Base-by-base conservation (phyloP, 1,140 invertebrate genomes). In the Drosophila funebris region DNA sequence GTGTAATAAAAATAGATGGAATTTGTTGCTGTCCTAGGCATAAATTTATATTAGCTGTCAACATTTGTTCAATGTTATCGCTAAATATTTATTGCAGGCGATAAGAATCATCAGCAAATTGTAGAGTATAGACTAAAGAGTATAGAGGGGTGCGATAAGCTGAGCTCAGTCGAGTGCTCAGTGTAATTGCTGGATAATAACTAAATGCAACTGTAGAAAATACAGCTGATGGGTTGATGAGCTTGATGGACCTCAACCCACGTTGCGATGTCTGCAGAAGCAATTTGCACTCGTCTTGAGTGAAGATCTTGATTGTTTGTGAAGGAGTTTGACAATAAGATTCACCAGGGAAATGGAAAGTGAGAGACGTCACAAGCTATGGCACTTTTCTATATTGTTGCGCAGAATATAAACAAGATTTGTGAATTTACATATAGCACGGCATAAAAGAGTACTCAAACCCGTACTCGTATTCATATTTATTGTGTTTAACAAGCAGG, bases 21-120 rank as follows among this genome's bases (percentile, higher is more conserved):
- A 61, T 29, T 37, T 69, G 50, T 62, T 29, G 18, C 75, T 76
- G 78, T 83, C 82, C 83, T 82, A 87, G 82, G 87, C 83, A 87
- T 83, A 78, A 88, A 87, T 87, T 83, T 61, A 79, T 83, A 87
- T 87, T 75, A 75, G 74, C 74, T 85, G 82, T 85, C 81, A 75
- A 85, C 81, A 44, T 75, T 76, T 78, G n/a, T 63, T 81, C 81
- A 84, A 79, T 84, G 81, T 62, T 78, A 75, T 73, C 43, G 71
- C 67, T 66, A 58, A 67, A 20, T 50, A 27, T 18, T 53, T 43
- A 66, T 36, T 29, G 52, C 7, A 18, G 41, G 39, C n/a, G 62
- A 61, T 66, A 71, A 66, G 68, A 50, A 70, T 31, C 11, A 22
- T 22, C 9, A n/a, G n/a, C n/a, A n/a, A n/a, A n/a, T n/a, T n/a